These are phyloP conservation scores for Micromussa lordhowensis DNA, from an alignment of 92 coral and sea anemone genomes.

Conservation along the genomic window DNA sequence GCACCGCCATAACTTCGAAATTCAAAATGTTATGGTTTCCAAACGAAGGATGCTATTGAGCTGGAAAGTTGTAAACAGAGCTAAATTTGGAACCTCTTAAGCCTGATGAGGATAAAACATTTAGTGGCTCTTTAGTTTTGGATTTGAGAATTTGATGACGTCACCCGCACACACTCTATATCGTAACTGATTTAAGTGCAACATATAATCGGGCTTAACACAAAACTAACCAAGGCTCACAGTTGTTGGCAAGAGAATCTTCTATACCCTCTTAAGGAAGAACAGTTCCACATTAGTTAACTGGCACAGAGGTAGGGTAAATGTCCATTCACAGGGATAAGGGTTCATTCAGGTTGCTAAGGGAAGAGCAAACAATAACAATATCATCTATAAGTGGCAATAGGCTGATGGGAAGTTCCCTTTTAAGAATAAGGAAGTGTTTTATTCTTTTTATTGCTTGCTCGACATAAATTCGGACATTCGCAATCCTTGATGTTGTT, in stretches of 20 bases:
- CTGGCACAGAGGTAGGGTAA: conserved; percentile 21
- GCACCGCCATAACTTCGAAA: too few species aligned
- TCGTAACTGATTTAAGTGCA: conserved; percentile 37
- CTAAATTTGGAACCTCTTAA: too few species aligned
- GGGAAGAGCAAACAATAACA: conserved; percentile 47
- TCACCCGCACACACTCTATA: too few species aligned
- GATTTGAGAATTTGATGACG: too few species aligned
- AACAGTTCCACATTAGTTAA: conserved; percentile 30
- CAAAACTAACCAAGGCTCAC: conserved; percentile 28
- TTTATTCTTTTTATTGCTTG: conserved; percentile 27
- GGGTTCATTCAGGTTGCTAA: conserved; percentile 44
- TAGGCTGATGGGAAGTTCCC: conserved; percentile 46
- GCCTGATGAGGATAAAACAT: too few species aligned
- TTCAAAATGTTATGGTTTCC: too few species aligned
- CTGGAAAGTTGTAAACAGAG: too few species aligned
- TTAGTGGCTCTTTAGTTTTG: too few species aligned
- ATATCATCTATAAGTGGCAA: conserved; percentile 56
- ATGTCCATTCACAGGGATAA: conserved; percentile 28
- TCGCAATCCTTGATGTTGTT: conserved; percentile 30
- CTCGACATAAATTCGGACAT: not conserved
- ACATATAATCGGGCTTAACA: conserved; percentile 23
- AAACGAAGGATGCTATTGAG: too few species aligned
- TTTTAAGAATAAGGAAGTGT: conserved; percentile 33
- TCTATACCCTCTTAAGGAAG: conserved; percentile 29
- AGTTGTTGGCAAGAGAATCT: conserved; percentile 32